phyloP scores from a whole-genome alignment of 1,140 invertebrate genomes.

The Sycophila sp. region DNA sequence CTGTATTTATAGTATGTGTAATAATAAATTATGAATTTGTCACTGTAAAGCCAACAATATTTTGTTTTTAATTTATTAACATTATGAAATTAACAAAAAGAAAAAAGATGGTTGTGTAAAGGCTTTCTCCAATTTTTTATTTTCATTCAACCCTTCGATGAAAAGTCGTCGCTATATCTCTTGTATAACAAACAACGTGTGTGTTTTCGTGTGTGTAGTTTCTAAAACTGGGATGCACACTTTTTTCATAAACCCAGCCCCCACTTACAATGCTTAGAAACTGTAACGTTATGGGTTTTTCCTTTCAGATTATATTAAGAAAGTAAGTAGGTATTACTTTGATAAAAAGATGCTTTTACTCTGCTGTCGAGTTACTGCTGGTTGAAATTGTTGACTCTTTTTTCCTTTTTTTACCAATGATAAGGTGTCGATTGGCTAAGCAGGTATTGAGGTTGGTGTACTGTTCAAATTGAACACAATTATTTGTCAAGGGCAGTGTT shows the following conservation, averaged over 20 bases:
- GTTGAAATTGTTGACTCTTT: conserved; percentile 55
- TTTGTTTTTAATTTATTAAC: conserved; percentile 38
- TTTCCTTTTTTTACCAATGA: conserved; percentile 56
- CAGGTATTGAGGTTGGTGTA: conserved; percentile 58
- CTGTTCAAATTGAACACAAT: conserved; percentile 66
- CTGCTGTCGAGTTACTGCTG: conserved; percentile 56
- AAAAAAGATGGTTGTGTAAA: conserved; percentile 60
- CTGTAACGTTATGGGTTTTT: conserved; percentile 50
- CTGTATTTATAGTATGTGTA: conserved; percentile 40
- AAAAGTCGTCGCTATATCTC: conserved; percentile 60
- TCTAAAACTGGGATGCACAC: conserved; percentile 53
- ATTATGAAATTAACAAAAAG: conserved; percentile 44
- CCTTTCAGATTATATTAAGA: conserved; percentile 53
- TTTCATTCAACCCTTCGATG: conserved; percentile 61
- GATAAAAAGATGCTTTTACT: conserved; percentile 59
- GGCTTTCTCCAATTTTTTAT: conserved; percentile 63
- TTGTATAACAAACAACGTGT: conserved; percentile 64
- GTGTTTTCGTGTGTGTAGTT: conserved; percentile 42
- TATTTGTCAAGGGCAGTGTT: conserved; percentile 94
- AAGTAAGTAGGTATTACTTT: conserved; percentile 58
- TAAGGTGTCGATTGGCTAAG: conserved; percentile 63
- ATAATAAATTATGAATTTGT: conserved; percentile 40
- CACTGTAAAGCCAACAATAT: conserved; percentile 35
- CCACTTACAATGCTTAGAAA: conserved; percentile 59
- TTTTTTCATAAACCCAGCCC: conserved; percentile 44